phyloP scores from a whole-genome alignment of 35 echinoderm and acorn worm species.

The Acanthaster planci region DNA sequence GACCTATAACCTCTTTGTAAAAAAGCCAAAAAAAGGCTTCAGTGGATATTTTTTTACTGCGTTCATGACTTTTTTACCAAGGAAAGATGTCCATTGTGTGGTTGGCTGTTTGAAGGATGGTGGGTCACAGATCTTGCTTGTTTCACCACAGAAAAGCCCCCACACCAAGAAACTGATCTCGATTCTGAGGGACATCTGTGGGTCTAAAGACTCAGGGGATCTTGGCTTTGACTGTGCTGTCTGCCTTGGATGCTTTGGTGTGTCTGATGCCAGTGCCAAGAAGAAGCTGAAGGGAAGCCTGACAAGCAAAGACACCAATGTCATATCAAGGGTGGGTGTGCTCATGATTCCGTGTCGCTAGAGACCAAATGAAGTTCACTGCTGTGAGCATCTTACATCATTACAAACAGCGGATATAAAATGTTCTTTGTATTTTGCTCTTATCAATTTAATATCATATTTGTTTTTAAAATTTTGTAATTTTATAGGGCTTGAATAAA shows the following conservation, averaged over 20 bases:
- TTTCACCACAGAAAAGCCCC: constrained; percentile 45
- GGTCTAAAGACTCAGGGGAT: constrained; percentile 33
- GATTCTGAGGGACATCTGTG: constrained; percentile 54
- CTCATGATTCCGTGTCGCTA: background rate
- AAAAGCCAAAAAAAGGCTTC: too few species aligned
- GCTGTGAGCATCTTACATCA: too few species aligned
- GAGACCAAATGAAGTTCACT: too few species aligned
- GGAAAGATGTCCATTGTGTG: too few species aligned
- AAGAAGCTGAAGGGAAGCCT: constrained; percentile 69
- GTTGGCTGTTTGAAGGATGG: too few species aligned
- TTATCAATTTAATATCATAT: too few species aligned
- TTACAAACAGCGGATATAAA: too few species aligned
- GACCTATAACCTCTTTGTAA: too few species aligned
- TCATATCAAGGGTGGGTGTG: constrained; percentile 65
- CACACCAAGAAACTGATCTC: constrained; percentile 51
- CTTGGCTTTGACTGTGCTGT: constrained; percentile 80
- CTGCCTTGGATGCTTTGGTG: constrained; percentile 82
- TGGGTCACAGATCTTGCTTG: background rate
- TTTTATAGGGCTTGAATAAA: too few species aligned
- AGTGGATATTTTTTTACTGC: too few species aligned
- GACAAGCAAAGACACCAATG: constrained; percentile 58
- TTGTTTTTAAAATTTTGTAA: too few species aligned
- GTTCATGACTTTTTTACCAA: too few species aligned
- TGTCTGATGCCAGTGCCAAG: constrained; percentile 60
- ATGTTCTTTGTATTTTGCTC: background rate